Conservation (phyloP, 2,888 invertebrate species). For the Marasmarcha lunaedactyla region DNA sequence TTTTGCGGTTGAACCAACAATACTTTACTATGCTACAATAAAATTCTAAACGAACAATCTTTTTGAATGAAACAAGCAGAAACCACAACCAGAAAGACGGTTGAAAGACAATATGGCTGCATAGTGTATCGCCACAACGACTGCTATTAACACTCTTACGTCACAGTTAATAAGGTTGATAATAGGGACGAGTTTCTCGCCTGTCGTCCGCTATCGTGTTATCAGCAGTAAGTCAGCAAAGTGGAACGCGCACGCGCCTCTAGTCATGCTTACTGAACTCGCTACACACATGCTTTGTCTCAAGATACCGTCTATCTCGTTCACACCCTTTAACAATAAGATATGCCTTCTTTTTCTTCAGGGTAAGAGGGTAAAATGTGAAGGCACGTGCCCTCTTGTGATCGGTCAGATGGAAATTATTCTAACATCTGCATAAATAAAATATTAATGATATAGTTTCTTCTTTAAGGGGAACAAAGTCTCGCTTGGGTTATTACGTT, state of each 20-base stretch:
- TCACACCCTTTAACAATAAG: background rate
- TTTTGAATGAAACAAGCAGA: background rate
- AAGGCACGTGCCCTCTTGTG: background rate
- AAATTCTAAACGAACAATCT: background rate
- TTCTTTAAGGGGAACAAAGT: too few relatives aligned
- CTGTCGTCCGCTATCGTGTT: background rate
- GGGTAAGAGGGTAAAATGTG: background rate
- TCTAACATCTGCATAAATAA: too few relatives aligned
- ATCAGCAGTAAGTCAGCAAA: background rate
- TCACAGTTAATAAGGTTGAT: too few relatives aligned
- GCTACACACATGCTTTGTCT: background rate
- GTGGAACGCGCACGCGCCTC: background rate
- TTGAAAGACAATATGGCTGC: background rate
- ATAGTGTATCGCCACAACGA: too few relatives aligned
- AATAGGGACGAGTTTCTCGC: too few relatives aligned
- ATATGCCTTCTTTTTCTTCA: background rate
- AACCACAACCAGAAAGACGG: background rate
- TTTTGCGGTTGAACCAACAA: too few relatives aligned
- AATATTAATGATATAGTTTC: too few relatives aligned
- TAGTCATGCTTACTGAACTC: background rate
- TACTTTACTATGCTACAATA: too few relatives aligned
- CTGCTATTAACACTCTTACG: too few relatives aligned
- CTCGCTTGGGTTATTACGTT: too few relatives aligned
- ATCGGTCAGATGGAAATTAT: background rate
- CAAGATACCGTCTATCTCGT: background rate